Conservation (phyloP, 2,113 vertebrate species). For the Pelmatolapia mariae region DNA sequence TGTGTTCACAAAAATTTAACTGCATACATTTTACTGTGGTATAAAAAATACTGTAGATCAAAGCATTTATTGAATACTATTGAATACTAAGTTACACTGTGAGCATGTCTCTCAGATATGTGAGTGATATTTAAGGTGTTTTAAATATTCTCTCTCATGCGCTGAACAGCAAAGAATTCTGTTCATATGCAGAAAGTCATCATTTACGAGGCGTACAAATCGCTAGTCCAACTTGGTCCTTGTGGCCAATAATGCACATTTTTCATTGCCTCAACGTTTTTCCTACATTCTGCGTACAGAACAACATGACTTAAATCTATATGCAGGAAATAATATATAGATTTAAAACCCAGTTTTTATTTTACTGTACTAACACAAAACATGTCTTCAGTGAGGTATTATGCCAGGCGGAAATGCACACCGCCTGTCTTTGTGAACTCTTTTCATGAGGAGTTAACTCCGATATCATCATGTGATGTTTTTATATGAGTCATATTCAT, state of each 20-base stretch:
- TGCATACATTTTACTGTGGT: too few species aligned
- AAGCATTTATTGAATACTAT: too few species aligned
- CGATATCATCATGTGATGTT: background rate
- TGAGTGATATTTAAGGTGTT: background rate
- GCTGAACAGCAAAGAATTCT: background rate
- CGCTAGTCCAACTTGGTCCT: background rate
- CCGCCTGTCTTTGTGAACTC: background rate
- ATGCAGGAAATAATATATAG: background rate
- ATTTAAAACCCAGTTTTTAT: background rate
- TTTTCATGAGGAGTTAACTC: background rate
- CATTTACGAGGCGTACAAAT: background rate
- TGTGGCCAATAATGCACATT: background rate
- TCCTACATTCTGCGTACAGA: background rate
- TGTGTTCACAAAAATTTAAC: too few species aligned
- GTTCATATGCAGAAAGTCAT: background rate
- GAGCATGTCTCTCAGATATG: background rate
- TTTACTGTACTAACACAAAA: background rate
- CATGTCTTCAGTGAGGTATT: background rate
- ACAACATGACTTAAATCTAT: background rate
- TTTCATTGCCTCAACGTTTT: background rate
- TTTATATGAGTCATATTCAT: background rate
- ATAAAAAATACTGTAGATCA: too few species aligned
- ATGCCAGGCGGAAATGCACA: background rate
- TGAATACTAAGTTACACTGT: too few species aligned
- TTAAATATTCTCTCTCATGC: background rate